Conservation (phyloP, 2,797 vertebrate species). For the Tokudaia tokunoshimensis region DNA sequence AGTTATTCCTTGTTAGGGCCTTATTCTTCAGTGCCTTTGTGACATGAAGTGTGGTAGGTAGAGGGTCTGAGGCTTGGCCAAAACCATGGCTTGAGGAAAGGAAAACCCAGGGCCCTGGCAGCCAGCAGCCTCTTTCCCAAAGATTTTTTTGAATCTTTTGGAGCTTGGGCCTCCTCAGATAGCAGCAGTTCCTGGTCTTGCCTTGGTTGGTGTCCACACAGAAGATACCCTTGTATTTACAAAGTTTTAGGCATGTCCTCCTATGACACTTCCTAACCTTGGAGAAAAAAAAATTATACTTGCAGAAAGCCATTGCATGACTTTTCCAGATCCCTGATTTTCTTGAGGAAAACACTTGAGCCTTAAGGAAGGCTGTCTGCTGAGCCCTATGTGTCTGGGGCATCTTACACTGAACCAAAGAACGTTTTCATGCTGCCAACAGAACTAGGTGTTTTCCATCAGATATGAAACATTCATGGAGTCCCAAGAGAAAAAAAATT, state of each 20-base stretch:
- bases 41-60: background rate
- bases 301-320: background rate
- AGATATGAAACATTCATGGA: background rate
- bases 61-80: background rate
- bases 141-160: background rate
- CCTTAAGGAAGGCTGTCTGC: background rate
- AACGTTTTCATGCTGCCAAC: background rate
- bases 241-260: background rate
- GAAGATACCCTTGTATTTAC: background rate
- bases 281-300: background rate
- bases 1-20: background rate
- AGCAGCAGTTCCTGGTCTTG: background rate
- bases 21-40: conserved; percentile 27
- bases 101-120: background rate
- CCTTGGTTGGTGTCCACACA: background rate
- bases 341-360: background rate
- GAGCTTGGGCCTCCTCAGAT: background rate
- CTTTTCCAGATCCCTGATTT: background rate
- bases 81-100: background rate
- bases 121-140: background rate
- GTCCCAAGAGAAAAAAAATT: background rate
- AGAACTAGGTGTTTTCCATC: background rate
- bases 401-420: background rate
- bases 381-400: background rate
- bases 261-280: background rate